phyloP scores from a whole-genome alignment of 1,140 invertebrate genomes.

The Cotesia vestalis region DNA sequence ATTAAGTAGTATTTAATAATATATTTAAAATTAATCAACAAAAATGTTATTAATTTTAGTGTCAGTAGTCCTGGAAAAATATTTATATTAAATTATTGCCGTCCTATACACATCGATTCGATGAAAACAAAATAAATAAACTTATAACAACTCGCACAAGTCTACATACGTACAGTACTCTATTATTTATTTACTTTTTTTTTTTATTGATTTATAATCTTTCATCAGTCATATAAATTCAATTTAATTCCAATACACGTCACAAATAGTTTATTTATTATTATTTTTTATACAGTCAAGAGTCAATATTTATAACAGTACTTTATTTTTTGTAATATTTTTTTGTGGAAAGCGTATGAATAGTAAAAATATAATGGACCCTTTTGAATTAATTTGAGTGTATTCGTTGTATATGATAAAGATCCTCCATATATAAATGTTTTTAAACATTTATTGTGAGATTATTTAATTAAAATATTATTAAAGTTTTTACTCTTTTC shows the following conservation, averaged over 20 bases:
- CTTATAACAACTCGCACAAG: not conserved
- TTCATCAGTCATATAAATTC: too few relatives aligned
- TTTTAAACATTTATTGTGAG: too few relatives aligned
- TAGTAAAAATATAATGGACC: not conserved
- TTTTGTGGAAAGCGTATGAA: conserved; percentile 1
- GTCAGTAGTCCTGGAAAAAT: conserved; percentile 11
- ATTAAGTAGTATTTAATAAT: too few relatives aligned
- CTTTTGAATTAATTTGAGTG: too few relatives aligned
- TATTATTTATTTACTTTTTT: too few relatives aligned
- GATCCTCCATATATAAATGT: too few relatives aligned
- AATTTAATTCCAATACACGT: too few relatives aligned
- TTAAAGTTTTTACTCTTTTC: not conserved
- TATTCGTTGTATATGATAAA: too few relatives aligned
- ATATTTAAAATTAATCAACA: conserved; percentile 18
- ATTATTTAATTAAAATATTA: too few relatives aligned
- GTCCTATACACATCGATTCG: conserved; percentile 61
- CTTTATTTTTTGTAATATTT: not conserved
- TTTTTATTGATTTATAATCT: conserved; percentile 5
- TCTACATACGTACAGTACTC: conserved; percentile 3
- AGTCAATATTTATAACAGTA: too few relatives aligned
- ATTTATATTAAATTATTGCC: conserved; percentile 50
- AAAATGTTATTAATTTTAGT: conserved; percentile 28
- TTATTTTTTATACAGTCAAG: too few relatives aligned
- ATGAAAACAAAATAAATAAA: conserved; percentile 33
- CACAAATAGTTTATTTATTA: too few relatives aligned